A percentile compares a stretch with the other conserved stretches of the same genome.
These are phyloP conservation scores for Cherax destructor DNA, from an alignment of 1,140 invertebrate species.

Conservation along the genomic window DNA sequence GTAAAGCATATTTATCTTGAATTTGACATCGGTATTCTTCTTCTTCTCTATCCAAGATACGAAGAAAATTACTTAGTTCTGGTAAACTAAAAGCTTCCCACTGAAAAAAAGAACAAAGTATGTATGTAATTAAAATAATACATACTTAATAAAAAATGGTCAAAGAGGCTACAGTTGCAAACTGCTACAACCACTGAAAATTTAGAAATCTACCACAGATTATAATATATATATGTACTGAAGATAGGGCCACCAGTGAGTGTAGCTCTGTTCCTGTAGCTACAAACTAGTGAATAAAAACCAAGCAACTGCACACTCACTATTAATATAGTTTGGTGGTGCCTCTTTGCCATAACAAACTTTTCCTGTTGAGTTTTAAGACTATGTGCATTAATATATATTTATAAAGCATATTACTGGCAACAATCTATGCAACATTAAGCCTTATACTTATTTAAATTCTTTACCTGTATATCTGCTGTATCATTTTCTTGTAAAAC, in stretches of 20 bases:
- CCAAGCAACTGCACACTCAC: too few relatives aligned
- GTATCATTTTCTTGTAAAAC: conserved; percentile 82
- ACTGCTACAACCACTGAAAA: too few relatives aligned
- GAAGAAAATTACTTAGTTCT: conserved; percentile 80
- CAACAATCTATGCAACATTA: background rate
- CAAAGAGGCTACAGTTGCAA: too few relatives aligned
- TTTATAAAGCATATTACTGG: background rate
- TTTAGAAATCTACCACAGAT: too few relatives aligned
- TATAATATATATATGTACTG: too few relatives aligned
- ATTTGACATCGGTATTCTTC: conserved; percentile 78
- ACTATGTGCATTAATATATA: background rate
- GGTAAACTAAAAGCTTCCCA: conserved; percentile 81
- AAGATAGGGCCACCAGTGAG: too few relatives aligned
- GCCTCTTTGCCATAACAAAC: too few relatives aligned
- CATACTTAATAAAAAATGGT: too few relatives aligned
- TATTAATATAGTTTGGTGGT: too few relatives aligned
- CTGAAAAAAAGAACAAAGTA: conserved; percentile 74
- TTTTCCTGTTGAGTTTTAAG: background rate
- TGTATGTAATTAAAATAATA: too few relatives aligned
- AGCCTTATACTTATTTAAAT: background rate
- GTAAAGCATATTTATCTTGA: conserved; percentile 77
- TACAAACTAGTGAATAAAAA: too few relatives aligned
- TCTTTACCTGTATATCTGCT: conserved; percentile 79
- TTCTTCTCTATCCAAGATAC: conserved; percentile 80
- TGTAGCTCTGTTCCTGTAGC: too few relatives aligned